phyloP scores from a whole-genome alignment of 1,140 invertebrate species.

The Drosophila varians region DNA sequence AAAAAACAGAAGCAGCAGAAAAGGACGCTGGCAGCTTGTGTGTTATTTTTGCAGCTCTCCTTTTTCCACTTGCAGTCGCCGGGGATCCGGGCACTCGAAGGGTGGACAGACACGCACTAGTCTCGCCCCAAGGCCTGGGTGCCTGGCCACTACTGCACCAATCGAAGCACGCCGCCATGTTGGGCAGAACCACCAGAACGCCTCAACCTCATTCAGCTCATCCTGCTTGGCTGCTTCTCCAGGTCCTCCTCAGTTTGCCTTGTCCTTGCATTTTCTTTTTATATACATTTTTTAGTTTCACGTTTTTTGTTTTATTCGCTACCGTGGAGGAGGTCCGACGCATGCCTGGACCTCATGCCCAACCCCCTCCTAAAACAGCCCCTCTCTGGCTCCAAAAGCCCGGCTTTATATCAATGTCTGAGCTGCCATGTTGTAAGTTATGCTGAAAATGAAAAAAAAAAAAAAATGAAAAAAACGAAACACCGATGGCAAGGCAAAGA shows the following conservation, averaged over 20 bases:
- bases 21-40: constrained; percentile 31
- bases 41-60: constrained; percentile 27
- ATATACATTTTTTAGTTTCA: constrained; percentile 77
- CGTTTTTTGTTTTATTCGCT: constrained; percentile 46
- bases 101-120: constrained; percentile 62
- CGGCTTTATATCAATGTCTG: constrained; percentile 78
- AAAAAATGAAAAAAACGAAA: constrained; percentile 4
- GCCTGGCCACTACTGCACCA: constrained; percentile 56
- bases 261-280: constrained; percentile 75
- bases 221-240: constrained; percentile 21
- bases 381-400: constrained; percentile 10
- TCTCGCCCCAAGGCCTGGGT: constrained; percentile 59
- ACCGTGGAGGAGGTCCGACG: constrained; percentile 55
- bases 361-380: not conserved
- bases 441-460: constrained; percentile 64
- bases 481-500: constrained; percentile 22
- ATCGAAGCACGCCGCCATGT: constrained; percentile 71
- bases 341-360: constrained; percentile 51
- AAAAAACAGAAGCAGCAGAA: constrained; percentile 18
- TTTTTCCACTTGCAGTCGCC: constrained; percentile 19
- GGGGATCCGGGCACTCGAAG: constrained; percentile 17
- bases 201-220: constrained; percentile 10
- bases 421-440: constrained; percentile 78
- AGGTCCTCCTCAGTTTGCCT: constrained; percentile 61
- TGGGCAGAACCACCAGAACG: constrained; percentile 19